Base-by-base conservation (phyloP, 2,888 invertebrate species). In the Acleris emargana region DNA sequence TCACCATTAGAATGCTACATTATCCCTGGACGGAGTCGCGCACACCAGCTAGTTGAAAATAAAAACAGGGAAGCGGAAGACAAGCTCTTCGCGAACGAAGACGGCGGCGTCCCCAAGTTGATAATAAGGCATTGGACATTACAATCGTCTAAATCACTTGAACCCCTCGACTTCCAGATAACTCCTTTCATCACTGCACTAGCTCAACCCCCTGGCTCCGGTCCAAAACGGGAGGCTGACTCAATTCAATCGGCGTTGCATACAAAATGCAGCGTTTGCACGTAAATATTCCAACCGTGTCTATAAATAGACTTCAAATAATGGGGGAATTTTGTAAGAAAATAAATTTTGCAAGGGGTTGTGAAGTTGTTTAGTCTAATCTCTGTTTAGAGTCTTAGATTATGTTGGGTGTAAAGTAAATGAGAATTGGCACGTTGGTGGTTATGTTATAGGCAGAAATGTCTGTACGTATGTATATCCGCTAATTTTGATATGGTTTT, bases 241-340 rank as follows among this genome's bases (percentile, higher is more conserved):
- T 58, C 51, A 51, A 58, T 62, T 58, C 43, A 62, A 62, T 62
- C 42, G 50, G 2, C 32, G 57, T 38, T 50, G 38, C 22, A 49
- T 42, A 22, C 17, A 49, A 18, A 18, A 47, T 51, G 22, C 50
- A 53, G 18, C 49, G 17, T 11, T 45, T 45, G 17, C 17, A 18
- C 49, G 49, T 49, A 49, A 49, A 49, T 49, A 20, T 18, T 20
- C 18, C 18, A 9, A 20, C 49, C 20, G 11, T 20, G 9, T 49
- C 9, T 49, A 20, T 17, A 49, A n/a, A 17, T 20, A 18, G 18
- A 49, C 38, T 18, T 9, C 11, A 49, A 18, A 11, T 11, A 49
- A 49, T 49, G 47, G 17, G 16, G 47, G 16, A 16, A n/a, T n/a
- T n/a, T 18, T 49, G 16, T n/a, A 5, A 43, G 43, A 43, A 43